A percentile compares a stretch with the other conserved stretches of the same genome.
phyloP scores from a whole-genome alignment of 2,797 vertebrate species.

The Eupleurogrammus muticus region DNA sequence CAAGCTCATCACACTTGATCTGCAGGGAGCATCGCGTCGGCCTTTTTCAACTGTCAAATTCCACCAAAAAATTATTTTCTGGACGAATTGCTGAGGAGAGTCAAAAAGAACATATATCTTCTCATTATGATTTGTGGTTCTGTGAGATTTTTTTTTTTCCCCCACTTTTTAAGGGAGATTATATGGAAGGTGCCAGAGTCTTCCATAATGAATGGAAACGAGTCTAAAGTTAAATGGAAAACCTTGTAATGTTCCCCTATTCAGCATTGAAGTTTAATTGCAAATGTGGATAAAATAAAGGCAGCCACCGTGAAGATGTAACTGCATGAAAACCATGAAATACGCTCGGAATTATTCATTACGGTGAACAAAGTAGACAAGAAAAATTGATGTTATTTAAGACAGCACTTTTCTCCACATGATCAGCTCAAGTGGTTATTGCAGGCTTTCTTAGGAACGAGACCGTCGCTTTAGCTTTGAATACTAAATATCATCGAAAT shows the following conservation, averaged over 20 bases:
- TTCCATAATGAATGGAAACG: conserved; percentile 41
- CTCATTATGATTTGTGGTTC: conserved; percentile 23
- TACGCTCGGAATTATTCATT: conserved; percentile 21
- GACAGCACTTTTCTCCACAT: conserved; percentile 22
- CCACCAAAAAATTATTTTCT: conserved; percentile 27
- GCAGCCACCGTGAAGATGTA: conserved; percentile 46
- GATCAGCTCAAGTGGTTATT: conserved; percentile 6
- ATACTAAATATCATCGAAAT: conserved; percentile 26
- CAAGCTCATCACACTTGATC: conserved; percentile 24
- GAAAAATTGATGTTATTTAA: conserved; percentile 51
- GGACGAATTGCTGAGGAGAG: conserved; percentile 25
- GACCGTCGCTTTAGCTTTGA: background rate
- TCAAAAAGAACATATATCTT: conserved; percentile 38
- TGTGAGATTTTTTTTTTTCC: conserved; percentile 9
- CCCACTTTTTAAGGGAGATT: conserved; percentile 36
- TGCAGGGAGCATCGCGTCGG: conserved; percentile 14
- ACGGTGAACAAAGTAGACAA: conserved; percentile 35
- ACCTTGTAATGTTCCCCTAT: conserved; percentile 38
- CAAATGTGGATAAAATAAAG: conserved; percentile 51
- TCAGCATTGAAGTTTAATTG: conserved; percentile 61
- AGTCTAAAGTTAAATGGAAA: conserved; percentile 44
- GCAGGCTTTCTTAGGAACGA: conserved; percentile 2
- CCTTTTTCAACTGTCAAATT: conserved; percentile 29
- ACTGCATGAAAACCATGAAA: conserved; percentile 26
- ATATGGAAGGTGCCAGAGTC: conserved; percentile 37